Conservation (phyloP, 2,888 invertebrate genomes). For the Aphodius sticticus region DNA sequence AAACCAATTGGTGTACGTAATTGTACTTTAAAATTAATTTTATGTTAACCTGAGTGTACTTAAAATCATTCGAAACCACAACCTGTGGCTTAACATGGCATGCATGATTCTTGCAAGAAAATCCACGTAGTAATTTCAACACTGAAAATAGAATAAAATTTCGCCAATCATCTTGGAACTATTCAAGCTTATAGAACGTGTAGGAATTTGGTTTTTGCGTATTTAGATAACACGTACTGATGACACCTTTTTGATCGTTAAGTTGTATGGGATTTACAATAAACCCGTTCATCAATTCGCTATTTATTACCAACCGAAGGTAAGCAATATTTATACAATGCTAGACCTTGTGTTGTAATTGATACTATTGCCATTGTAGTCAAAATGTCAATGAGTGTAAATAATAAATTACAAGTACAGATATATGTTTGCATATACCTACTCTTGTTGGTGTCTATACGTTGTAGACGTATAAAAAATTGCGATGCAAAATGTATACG, state of each 20-base stretch:
- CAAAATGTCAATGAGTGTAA: constrained; percentile 26
- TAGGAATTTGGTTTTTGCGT: too few relatives aligned
- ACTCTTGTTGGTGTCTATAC: neutral
- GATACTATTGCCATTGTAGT: constrained; percentile 21
- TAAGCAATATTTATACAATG: constrained; percentile 19
- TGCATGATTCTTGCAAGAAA: too few relatives aligned
- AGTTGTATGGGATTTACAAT: constrained; percentile 6
- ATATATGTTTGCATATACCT: neutral
- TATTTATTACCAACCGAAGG: constrained; percentile 12
- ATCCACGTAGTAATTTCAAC: too few relatives aligned
- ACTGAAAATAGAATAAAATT: too few relatives aligned
- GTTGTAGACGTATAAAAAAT: neutral
- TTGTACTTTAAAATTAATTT: too few relatives aligned
- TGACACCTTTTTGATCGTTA: neutral
- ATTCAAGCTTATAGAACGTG: too few relatives aligned
- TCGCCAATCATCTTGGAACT: too few relatives aligned
- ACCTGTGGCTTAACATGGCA: too few relatives aligned
- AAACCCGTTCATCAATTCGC: constrained; percentile 17
- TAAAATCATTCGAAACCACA: too few relatives aligned
- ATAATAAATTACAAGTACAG: constrained; percentile 14
- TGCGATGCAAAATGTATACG: neutral
- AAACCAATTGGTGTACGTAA: too few relatives aligned
- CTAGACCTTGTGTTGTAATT: constrained; percentile 23
- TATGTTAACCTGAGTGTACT: too few relatives aligned
- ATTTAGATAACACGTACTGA: neutral